A percentile compares a stretch with the other conserved stretches of the same genome.
Conservation (phyloP, 2,797 vertebrate genomes). For the Buceros bicornis region DNA sequence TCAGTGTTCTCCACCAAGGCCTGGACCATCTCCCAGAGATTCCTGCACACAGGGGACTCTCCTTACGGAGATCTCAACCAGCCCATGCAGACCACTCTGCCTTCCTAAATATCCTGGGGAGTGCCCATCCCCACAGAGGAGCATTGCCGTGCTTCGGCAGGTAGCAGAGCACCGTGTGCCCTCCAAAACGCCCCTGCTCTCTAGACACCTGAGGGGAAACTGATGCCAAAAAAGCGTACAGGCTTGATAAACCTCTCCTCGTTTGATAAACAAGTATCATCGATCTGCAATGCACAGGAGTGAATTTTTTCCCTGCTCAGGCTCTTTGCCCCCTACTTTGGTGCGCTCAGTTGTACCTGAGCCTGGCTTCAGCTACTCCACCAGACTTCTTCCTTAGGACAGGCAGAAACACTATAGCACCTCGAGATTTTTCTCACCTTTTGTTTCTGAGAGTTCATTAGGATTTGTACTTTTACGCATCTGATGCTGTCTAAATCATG, state of each 20-base stretch:
- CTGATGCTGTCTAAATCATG: neutral
- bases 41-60: conserved; percentile 60
- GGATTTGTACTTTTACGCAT: neutral
- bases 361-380: neutral
- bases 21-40: conserved; percentile 74
- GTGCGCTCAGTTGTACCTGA: rapidly evolving
- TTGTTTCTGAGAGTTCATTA: neutral
- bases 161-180: neutral
- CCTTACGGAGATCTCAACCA: conserved; percentile 2
- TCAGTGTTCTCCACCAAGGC: conserved; percentile 66
- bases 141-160: neutral
- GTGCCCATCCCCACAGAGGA: neutral
- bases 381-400: neutral
- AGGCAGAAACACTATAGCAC: neutral
- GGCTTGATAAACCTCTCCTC: neutral
- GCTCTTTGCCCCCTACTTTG: neutral
- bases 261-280: neutral
- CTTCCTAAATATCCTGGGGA: neutral
- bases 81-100: neutral
- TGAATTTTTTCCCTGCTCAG: neutral
- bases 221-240: neutral
- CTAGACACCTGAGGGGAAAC: neutral
- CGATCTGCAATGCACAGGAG: neutral
- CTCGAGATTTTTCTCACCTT: neutral
- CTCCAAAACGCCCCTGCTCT: neutral